phyloP scores from a whole-genome alignment of 2,888 invertebrate genomes.

The Tetragnatha montana region DNA sequence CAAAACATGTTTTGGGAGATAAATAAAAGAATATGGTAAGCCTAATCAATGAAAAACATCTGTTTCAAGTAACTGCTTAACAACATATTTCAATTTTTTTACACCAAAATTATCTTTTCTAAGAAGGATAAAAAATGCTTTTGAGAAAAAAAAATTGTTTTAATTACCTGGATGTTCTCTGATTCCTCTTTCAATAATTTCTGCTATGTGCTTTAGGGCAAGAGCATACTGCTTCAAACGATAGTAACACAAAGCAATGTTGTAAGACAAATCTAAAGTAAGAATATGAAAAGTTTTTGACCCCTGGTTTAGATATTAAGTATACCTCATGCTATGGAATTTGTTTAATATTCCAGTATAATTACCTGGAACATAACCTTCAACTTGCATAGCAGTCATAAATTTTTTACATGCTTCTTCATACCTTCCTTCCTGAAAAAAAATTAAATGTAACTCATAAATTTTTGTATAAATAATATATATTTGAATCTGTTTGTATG shows the following conservation, averaged over 20 bases:
- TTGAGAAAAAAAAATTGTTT: no score
- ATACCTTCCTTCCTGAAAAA: constrained; percentile 84
- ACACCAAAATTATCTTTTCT: no score
- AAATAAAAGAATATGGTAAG: no score
- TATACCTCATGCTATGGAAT: not conserved
- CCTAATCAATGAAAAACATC: no score
- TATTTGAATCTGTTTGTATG: no score
- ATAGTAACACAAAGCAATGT: constrained; percentile 95
- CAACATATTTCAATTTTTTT: no score
- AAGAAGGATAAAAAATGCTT: no score
- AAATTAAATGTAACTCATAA: not conserved
- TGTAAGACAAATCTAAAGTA: constrained; percentile 87
- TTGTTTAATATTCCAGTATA: constrained; percentile 5
- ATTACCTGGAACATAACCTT: constrained; percentile 87
- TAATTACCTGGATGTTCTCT: constrained; percentile 88
- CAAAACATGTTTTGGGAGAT: no score
- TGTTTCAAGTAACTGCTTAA: no score
- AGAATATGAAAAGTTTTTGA: not conserved
- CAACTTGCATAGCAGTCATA: constrained; percentile 87
- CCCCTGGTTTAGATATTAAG: not conserved
- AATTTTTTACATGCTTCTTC: constrained; percentile 95
- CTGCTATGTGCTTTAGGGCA: constrained; percentile 93
- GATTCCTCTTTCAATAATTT: constrained; percentile 96
- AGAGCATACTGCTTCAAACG: constrained; percentile 93
- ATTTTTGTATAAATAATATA: no score